phyloP scores from a whole-genome alignment of 2,113 vertebrate genomes.

The Leptobrachium leishanense region DNA sequence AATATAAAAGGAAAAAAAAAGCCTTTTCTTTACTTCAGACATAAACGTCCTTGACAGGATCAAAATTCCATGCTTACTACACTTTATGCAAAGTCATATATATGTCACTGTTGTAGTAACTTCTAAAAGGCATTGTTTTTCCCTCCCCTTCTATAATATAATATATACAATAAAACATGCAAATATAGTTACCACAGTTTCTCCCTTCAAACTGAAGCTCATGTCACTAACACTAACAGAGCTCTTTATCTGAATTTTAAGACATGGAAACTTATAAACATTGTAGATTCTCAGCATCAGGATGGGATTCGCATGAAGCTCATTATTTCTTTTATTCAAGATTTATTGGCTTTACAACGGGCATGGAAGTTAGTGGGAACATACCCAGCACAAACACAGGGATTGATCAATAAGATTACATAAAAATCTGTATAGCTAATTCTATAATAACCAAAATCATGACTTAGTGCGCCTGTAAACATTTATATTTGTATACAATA shows the following conservation, averaged over 20 bases:
- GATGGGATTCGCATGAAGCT: too few species aligned
- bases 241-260: background rate
- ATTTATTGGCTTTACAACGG: too few species aligned
- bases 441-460: too few species aligned
- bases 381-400: too few species aligned
- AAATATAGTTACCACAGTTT: slow-evolving; percentile 26
- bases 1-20: slow-evolving; percentile 25
- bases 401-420: too few species aligned
- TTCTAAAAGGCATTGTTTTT: slow-evolving; percentile 31
- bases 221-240: background rate
- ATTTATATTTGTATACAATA: too few species aligned
- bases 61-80: slow-evolving; percentile 26
- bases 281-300: background rate
- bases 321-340: too few species aligned
- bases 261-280: slow-evolving; percentile 21
- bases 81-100: slow-evolving; percentile 36
- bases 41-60: slow-evolving; percentile 39
- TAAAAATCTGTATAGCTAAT: too few species aligned
- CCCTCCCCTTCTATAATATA: slow-evolving; percentile 14
- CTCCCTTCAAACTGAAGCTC: background rate
- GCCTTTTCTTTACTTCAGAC: slow-evolving; percentile 4
- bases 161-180: slow-evolving; percentile 37
- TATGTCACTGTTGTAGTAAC: slow-evolving; percentile 20
- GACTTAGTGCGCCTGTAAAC: too few species aligned
- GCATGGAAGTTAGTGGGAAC: too few species aligned